Percentiles rank a stretch among this genome's conserved stretches.
phyloP scores from a whole-genome alignment of 1,140 invertebrate species.

The Drosophila nigrodunni region DNA sequence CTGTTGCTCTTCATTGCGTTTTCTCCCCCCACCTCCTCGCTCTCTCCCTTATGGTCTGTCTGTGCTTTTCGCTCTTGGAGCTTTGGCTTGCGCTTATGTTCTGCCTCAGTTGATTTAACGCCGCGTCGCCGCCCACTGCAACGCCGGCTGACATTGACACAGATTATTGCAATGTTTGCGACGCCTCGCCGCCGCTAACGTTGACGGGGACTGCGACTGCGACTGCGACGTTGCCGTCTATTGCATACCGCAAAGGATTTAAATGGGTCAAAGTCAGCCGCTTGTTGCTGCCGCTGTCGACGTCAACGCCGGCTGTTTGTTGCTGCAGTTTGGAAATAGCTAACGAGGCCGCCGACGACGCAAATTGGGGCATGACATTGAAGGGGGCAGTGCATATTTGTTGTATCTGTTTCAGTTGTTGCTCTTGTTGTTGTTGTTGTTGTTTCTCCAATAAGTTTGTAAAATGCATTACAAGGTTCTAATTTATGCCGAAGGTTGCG shows the following conservation, averaged over 20 bases:
- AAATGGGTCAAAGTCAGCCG: conserved; percentile 81
- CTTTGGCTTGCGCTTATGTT: conserved; percentile 49
- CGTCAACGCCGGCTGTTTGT: conserved; percentile 55
- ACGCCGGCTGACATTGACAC: conserved; percentile 80
- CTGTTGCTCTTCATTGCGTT: conserved; percentile 17
- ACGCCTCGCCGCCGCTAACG: conserved; percentile 21
- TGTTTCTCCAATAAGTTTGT: conserved; percentile 38
- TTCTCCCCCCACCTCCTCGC: conserved; percentile 8
- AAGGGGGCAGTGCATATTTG: conserved; percentile 33
- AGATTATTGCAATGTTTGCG: conserved; percentile 68
- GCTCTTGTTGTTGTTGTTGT: conserved; percentile 37
- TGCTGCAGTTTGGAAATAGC: conserved; percentile 68
- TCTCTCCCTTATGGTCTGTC: conserved; percentile 12
- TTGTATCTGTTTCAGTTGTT: conserved; percentile 26
- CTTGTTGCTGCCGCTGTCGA: conserved; percentile 62
- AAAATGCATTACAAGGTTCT: conserved; percentile 70
- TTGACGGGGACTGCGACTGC: conserved; percentile 13
- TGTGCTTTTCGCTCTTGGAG: conserved; percentile 31
- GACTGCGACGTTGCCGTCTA: conserved; percentile 44
- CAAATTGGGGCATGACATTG: conserved; percentile 80
- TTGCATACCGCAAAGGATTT: conserved; percentile 78
- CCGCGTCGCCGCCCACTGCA: conserved; percentile 70
- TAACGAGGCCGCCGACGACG: conserved; percentile 56
- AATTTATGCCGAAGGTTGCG: conserved; percentile 47
- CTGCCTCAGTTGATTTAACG: conserved; percentile 78